These are phyloP conservation scores for Leptinotarsa peninsularis DNA, from an alignment of 2,888 invertebrate species.

Conservation along the genomic window DNA sequence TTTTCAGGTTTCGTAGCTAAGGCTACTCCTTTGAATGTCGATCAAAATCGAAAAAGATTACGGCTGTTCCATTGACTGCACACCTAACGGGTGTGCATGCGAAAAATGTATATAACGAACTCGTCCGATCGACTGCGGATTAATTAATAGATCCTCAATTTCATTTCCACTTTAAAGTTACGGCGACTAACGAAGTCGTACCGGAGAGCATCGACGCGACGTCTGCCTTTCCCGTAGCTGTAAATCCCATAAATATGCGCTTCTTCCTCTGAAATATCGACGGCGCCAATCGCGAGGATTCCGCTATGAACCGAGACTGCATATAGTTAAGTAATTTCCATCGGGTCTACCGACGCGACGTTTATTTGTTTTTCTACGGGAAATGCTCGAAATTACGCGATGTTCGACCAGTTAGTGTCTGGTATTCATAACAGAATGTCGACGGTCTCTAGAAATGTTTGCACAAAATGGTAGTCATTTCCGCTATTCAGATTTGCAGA, in stretches of 20 bases:
- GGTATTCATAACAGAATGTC: background rate
- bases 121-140: background rate
- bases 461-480: too few species aligned
- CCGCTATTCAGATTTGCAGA: too few species aligned
- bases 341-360: background rate
- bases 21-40: too few species aligned
- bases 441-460: background rate
- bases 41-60: too few species aligned
- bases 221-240: background rate
- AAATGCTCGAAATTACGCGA: conserved; percentile 3
- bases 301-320: conserved; percentile 7
- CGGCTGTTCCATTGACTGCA: too few species aligned
- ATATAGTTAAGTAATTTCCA: background rate
- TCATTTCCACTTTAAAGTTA: background rate
- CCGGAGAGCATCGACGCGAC: background rate
- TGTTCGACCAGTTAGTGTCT: background rate
- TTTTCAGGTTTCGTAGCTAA: too few species aligned
- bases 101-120: too few species aligned
- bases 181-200: background rate
- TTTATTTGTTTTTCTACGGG: conserved; percentile 1
- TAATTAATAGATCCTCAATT: background rate
- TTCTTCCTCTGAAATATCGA: conserved; percentile 10
- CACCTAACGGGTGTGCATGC: too few species aligned
- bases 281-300: conserved; percentile 13
- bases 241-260: conserved; percentile 9